Percentiles rank a stretch among this genome's conserved stretches.
Conservation (phyloP, 2,113 vertebrate species). For the Oreochromis aureus region DNA sequence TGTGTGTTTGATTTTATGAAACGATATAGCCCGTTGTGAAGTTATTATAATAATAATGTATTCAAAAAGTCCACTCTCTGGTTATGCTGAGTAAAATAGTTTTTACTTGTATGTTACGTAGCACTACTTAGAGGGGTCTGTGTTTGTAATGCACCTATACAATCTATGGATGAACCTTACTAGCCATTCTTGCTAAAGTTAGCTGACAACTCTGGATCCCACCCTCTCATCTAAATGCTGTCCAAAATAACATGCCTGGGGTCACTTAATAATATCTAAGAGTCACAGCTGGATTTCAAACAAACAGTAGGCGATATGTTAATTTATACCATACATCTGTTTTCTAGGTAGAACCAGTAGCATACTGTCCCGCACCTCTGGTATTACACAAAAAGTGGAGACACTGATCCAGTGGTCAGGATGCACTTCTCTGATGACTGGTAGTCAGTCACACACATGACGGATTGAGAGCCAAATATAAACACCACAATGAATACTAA, state of each 20-base stretch:
- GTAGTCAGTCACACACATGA: constrained; percentile 42
- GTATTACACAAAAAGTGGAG: neutral
- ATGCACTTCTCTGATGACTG: neutral
- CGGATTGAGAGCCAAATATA: constrained; percentile 34
- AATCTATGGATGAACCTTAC: neutral
- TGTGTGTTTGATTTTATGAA: neutral
- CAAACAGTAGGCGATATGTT: neutral
- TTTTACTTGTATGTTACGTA: neutral
- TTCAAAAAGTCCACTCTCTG: accelerated
- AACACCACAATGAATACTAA: constrained; percentile 37
- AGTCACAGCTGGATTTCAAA: neutral
- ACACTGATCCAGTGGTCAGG: neutral
- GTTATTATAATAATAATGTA: neutral
- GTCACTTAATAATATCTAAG: neutral
- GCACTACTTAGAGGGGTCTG: neutral
- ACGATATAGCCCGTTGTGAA: neutral
- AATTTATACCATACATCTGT: neutral
- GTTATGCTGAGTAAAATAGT: neutral
- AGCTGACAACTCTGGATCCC: neutral
- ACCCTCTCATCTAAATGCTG: neutral
- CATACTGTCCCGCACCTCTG: neutral
- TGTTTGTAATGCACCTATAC: neutral
- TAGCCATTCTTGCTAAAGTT: neutral
- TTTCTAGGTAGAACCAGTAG: neutral
- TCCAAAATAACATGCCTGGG: neutral